Base-by-base conservation (phyloP, 2,888 invertebrate species). In the Hybos culiciformis region DNA sequence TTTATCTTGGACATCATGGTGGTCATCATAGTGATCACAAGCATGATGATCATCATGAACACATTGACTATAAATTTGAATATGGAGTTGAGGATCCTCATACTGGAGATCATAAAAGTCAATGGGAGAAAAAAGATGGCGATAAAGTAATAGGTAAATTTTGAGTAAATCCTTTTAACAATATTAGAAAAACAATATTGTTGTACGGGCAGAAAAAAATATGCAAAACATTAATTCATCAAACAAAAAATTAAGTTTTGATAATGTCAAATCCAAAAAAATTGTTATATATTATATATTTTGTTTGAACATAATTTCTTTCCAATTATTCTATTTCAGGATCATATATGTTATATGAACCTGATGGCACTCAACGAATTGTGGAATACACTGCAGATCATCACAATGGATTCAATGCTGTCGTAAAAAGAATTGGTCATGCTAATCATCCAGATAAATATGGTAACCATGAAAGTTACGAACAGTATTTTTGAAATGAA, bases 61-160 rank as follows among this genome's bases (percentile, higher is more conserved):
- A 69, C 51, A 69, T 70, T 29, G 66, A 68, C 53, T 69, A 69
- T 47, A 57, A 61, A 15, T 70, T 65, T 48, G 66, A 69, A 48
- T 70, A 70, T 50, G 69, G 68, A 3, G 70, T 70, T n/a, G 63
- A 68, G 48, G 70, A 70, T 46, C 55, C 61, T 1, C 68, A 70
- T 31, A 70, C 70, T 3, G 70, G 70, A 2, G 70, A 70, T 44
- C 60, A 66, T 18, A 70, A 70, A 52, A 64, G 63, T 46, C 69
- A 69, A 49, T 64, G 67, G 59, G 72, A 72, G 54, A 61, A 67
- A 31, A 64, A 72, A 29, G 68, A 72, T 52, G 72, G 72, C 19
- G 71, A 70, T 52, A 56, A 59, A 45, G 72, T 72, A 5, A 71
- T 71, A 49, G 63, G 63, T 57, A n/a, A 43, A 26, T 38, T 34